Base-by-base conservation (phyloP, 2,797 vertebrate species). In the Chelidonichthys spinosus region DNA sequence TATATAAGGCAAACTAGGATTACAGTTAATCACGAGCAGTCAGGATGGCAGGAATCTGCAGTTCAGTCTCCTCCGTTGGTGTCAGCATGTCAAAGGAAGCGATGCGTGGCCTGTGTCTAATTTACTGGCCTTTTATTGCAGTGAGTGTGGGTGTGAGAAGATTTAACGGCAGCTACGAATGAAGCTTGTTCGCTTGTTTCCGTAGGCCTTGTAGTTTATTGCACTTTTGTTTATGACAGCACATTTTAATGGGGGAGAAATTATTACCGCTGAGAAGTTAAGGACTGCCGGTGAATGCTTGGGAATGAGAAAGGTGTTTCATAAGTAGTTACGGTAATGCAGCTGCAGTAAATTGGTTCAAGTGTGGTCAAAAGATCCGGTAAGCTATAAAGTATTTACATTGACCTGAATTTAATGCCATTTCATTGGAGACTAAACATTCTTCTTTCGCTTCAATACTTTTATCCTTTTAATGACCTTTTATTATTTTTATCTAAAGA, bases 161-260 rank as follows among this genome's bases (percentile, higher is more conserved):
- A 83, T 87, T 87, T 83, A 87, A 69, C 71, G 76, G 58, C 72
- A 70, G 81, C 63, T 63, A 32, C 58, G 69, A 79, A 50, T 46
- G 55, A 33, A 75, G 43, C 69, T 70, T 72, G 43, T 72, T 80
- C 66, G 71, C 6, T 75, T 54, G 56, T 63, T 25, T 83, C 63
- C 69, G 43, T 70, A 35, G 46, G 75, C 62, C 40, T n/a, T 76
- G 75, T 63, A 71, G 36, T 85, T 86, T 75, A 81, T 73, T 85
- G 58, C 63, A 53, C 63, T 84, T 82, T 85, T 87, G 76, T 83
- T 69, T 54, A 76, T 79, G 56, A 75, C 72, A 78, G 65, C 56
- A 72, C 66, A 82, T 77, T 85, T 76, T 85, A 85, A 86, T 83
- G 72, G 74, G 63, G 55, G 43, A 69, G 59, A 53, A 74, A 78